phyloP scores from a whole-genome alignment of 2,888 invertebrate genomes.

The Tachina lurida region DNA sequence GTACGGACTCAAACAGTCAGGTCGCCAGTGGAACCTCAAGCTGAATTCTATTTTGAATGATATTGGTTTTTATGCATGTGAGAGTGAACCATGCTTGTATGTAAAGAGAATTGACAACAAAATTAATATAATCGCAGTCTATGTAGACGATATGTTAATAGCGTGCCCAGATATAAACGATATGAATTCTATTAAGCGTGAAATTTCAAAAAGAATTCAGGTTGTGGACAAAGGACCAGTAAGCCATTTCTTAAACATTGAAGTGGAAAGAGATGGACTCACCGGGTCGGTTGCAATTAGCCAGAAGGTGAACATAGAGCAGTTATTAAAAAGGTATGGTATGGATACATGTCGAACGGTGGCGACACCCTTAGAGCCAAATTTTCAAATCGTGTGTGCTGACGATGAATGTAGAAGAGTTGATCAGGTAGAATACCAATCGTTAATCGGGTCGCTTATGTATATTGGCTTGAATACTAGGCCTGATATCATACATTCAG shows the following conservation, averaged over 20 bases:
- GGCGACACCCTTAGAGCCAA: conserved; percentile 50
- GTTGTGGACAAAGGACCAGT: conserved; percentile 48
- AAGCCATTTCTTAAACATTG: conserved; percentile 50
- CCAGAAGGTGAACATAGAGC: conserved; percentile 26
- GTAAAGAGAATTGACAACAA: conserved; percentile 23
- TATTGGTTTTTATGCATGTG: conserved; percentile 26
- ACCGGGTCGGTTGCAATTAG: conserved; percentile 1
- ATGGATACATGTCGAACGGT: conserved; percentile 54
- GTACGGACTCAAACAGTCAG: conserved; percentile 73
- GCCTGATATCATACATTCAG: conserved; percentile 42
- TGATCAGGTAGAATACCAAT: not conserved
- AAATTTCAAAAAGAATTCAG: not conserved
- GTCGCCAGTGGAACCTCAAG: too few relatives aligned
- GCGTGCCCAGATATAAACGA: conserved; percentile 45
- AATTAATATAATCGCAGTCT: conserved; percentile 49
- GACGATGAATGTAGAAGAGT: conserved; percentile 4
- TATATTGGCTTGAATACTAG: conserved; percentile 30
- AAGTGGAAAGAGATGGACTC: conserved; percentile 52
- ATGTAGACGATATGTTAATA: conserved; percentile 61
- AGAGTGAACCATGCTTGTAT: conserved; percentile 68
- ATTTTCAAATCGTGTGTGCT: conserved; percentile 12
- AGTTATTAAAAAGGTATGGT: conserved; percentile 15
- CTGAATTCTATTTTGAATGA: conserved; percentile 2
- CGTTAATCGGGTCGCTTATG: conserved; percentile 39
- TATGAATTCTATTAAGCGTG: not conserved